Conservation (phyloP, 2,888 invertebrate genomes). For the Cartodere bifasciata region DNA sequence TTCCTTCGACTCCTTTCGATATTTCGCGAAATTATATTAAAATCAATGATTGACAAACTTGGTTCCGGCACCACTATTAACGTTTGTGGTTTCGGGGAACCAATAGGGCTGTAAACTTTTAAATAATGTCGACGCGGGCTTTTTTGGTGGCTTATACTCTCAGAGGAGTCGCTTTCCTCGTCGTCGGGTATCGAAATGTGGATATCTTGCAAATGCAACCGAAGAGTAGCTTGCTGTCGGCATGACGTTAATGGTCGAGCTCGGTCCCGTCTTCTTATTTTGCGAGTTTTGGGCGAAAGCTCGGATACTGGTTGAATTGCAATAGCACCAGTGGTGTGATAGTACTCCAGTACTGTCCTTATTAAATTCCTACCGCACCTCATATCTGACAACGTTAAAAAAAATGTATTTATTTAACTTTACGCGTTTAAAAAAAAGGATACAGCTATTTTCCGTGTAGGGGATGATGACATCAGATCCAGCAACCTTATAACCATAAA, state of each 20-base stretch:
- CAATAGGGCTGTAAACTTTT: constrained; percentile 12
- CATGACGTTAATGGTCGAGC: constrained; percentile 33
- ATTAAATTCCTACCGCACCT: constrained; percentile 66
- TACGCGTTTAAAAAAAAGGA: constrained; percentile 43
- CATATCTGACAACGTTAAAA: constrained; percentile 46
- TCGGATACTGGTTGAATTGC: constrained; percentile 37
- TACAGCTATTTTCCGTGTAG: constrained; percentile 93
- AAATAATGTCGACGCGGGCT: constrained; percentile 23
- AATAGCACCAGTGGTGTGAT: constrained; percentile 59
- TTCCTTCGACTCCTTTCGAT: no score
- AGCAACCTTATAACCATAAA: constrained; percentile 73
- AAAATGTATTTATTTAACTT: constrained; percentile 9
- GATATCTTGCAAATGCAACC: constrained; percentile 41
- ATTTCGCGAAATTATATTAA: constrained; percentile 57
- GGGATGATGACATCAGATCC: constrained; percentile 59
- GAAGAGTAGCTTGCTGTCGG: constrained; percentile 37
- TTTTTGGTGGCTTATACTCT: constrained; percentile 22
- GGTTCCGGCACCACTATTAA: constrained; percentile 43
- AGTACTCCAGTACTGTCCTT: constrained; percentile 67
- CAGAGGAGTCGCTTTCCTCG: no score
- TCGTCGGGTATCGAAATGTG: constrained; percentile 38
- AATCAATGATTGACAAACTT: constrained; percentile 59
- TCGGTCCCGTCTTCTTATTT: constrained; percentile 22
- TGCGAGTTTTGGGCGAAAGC: constrained; percentile 26
- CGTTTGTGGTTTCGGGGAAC: constrained; percentile 22